Evolutionary conservation across 2,888 invertebrate genomes (phyloP).

Genomic region (Gymnosoma rotundatum): DNA sequence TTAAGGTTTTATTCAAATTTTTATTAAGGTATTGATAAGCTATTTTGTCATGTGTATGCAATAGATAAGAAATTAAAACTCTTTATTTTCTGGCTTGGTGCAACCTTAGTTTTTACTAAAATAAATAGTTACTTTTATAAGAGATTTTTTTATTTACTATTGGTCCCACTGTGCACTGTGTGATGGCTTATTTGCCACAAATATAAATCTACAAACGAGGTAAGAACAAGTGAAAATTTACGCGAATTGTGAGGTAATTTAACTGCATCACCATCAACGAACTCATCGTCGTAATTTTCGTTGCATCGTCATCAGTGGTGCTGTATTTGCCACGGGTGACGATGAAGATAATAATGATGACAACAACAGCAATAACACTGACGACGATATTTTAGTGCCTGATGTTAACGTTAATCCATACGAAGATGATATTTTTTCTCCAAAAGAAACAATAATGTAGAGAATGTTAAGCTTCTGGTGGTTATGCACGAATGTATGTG

Average conservation of each 20-base stretch:
- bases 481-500: conserved; percentile 55
- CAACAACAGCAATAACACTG: background rate
- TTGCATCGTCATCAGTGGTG: conserved; percentile 42
- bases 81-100: too few relatives aligned
- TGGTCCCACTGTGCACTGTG: conserved; percentile 9
- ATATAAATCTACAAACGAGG: conserved; percentile 62
- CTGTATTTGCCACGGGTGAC: conserved; percentile 55
- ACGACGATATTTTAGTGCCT: conserved; percentile 31
- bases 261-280: conserved; percentile 50
- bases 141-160: background rate
- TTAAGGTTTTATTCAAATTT: too few relatives aligned
- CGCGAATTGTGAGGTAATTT: conserved; percentile 68
- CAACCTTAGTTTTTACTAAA: too few relatives aligned
- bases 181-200: conserved; percentile 48
- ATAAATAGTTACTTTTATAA: too few relatives aligned
- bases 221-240: conserved; percentile 69
- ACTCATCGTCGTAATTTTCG: conserved; percentile 25
- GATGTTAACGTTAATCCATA: conserved; percentile 67
- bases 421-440: conserved; percentile 61
- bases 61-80: too few relatives aligned
- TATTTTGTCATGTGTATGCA: too few relatives aligned
- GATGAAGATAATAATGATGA: conserved; percentile 49
- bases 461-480: conserved; percentile 69
- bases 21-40: too few relatives aligned
- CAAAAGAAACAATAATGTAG: conserved; percentile 53